Conservation (phyloP, 2,888 invertebrate species). For the Tachina fera region DNA sequence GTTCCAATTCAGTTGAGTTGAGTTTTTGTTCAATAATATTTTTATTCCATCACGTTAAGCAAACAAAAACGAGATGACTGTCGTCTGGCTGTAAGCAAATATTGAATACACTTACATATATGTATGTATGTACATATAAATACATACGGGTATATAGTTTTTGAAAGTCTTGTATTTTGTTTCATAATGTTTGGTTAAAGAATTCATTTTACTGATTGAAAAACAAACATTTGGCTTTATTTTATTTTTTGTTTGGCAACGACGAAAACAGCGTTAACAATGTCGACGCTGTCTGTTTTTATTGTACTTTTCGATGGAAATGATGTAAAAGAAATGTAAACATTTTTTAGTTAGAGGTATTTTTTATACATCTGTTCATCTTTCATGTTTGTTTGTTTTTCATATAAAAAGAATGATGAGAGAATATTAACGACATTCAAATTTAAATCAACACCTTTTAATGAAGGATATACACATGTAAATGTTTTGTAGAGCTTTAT, state of each 20-base stretch:
- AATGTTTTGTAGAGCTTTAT: conserved; percentile 14
- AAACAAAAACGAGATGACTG: conserved; percentile 38
- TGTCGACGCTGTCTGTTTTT: conserved; percentile 15
- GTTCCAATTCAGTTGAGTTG: not conserved
- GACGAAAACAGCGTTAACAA: not conserved
- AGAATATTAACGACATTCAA: conserved; percentile 36
- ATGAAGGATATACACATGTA: conserved; percentile 41
- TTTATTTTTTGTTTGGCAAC: conserved; percentile 17
- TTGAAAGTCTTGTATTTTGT: conserved; percentile 24
- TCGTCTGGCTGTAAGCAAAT: conserved; percentile 36
- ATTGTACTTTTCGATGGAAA: not conserved
- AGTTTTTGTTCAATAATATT: conserved; percentile 8
- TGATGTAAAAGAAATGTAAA: conserved; percentile 12
- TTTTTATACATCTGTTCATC: conserved; percentile 23
- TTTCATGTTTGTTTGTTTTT: conserved; percentile 44
- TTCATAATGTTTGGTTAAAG: conserved; percentile 50
- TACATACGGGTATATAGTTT: conserved; percentile 7
- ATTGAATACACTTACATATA: not conserved
- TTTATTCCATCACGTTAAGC: conserved; percentile 24
- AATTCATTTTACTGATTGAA: conserved; percentile 57
- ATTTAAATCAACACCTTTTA: conserved; percentile 63
- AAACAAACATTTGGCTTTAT: conserved; percentile 43
- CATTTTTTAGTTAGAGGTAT: conserved; percentile 27
- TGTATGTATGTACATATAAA: too few species aligned
- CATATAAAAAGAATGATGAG: conserved; percentile 1